Conservation (phyloP, 2,797 vertebrate species). For the Acanthopagrus latus region DNA sequence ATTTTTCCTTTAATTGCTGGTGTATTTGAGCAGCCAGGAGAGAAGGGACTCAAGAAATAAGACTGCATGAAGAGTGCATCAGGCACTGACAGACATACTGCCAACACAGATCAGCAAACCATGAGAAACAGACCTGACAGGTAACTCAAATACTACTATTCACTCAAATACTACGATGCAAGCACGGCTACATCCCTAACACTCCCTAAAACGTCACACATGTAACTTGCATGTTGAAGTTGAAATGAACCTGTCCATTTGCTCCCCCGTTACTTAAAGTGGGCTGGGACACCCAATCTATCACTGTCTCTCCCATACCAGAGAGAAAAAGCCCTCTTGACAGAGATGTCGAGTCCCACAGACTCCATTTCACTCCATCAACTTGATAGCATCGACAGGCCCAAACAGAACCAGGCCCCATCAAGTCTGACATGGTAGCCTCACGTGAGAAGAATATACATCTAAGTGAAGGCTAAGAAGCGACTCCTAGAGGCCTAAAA, state of each 20-base stretch:
- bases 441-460: constrained; percentile 33
- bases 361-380: constrained; percentile 60
- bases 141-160: constrained; percentile 17
- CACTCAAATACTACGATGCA: background rate
- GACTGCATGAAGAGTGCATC: constrained; percentile 2
- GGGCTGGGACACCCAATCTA: constrained; percentile 40
- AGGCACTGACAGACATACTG: constrained; percentile 7
- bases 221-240: background rate
- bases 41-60: background rate
- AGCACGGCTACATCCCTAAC: constrained; percentile 3
- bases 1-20: background rate
- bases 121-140: constrained; percentile 58
- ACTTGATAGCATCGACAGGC: constrained; percentile 50
- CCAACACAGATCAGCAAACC: constrained; percentile 3
- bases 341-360: constrained; percentile 25
- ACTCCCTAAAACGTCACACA: constrained; percentile 2
- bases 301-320: constrained; percentile 34
- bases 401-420: constrained; percentile 56
- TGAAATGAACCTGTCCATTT: constrained; percentile 8
- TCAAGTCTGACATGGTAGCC: constrained; percentile 41
- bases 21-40: background rate
- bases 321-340: constrained; percentile 32
- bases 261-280: constrained; percentile 29
- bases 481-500: constrained; percentile 48
- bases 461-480: constrained; percentile 34